Conservation (phyloP, 2,113 vertebrate genomes). For the Toxotes chatareus region DNA sequence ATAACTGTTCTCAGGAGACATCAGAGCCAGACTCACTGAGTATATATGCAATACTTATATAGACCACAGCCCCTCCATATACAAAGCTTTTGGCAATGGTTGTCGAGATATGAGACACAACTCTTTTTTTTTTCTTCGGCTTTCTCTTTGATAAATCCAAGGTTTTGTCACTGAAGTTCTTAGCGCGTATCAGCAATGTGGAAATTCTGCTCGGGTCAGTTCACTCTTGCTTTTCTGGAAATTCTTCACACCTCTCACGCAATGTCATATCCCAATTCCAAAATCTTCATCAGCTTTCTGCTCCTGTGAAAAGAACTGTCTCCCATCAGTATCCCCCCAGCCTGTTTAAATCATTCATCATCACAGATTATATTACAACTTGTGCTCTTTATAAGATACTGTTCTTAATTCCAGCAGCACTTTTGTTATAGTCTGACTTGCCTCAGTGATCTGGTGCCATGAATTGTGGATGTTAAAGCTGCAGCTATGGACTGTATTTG, state of each 20-base stretch:
- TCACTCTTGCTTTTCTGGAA: background rate
- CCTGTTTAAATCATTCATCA: background rate
- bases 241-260: background rate
- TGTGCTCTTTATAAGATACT: background rate
- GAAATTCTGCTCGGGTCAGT: background rate
- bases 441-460: background rate
- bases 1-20: constrained; percentile 46
- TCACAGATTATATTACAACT: background rate
- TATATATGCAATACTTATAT: constrained; percentile 22
- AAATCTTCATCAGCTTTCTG: background rate
- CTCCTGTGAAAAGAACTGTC: background rate
- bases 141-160: constrained; percentile 16
- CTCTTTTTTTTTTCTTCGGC: constrained; percentile 13
- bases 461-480: background rate
- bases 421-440: background rate
- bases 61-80: background rate
- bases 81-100: constrained; percentile 13
- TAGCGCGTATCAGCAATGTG: background rate
- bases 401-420: too few relatives aligned
- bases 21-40: constrained; percentile 41
- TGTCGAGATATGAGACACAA: constrained; percentile 32
- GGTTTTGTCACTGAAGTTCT: background rate
- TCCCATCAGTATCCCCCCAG: background rate
- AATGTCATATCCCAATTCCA: background rate
- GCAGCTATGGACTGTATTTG: background rate